Evolutionary conservation across 2,888 invertebrate genomes (phyloP), one percentile per base, ranked within the genome.

Genomic region (Drosophila meridiana): DNA sequence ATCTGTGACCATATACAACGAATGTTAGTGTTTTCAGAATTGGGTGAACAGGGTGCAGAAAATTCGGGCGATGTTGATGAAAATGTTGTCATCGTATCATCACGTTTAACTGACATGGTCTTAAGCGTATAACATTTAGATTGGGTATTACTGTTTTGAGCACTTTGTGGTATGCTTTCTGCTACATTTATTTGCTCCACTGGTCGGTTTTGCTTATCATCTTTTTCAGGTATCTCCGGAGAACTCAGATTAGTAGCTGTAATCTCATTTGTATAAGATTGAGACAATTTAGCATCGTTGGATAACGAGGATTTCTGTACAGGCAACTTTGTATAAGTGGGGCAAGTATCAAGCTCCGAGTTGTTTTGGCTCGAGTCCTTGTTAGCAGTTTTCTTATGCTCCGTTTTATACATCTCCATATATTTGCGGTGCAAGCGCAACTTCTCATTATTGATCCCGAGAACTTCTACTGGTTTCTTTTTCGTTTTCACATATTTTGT

Each of bases 341-440:
- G 57, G 7, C 14, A 26, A 0, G 4, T 0, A 0, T 34, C 52
- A 13, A 63, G 30, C 0, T 60, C 43, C 0, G 59, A 30, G 8
- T 3, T 28, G 2, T 9, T 48, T 20, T 28, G 7, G 32, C 28
- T 59, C 0, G 57, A 55, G 1, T 36, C 28, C 11, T 68, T 74
- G 2, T 45, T 47, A 13, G 36, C 53, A 5, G 77, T 66, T 72
- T 74, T 66, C 28, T 76, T 57, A 57, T 65, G 55, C 69, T 84
- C 57, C 30, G 52, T 45, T 5, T 64, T 55, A 26, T 86, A 80
- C 32, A 69, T 69, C 28, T 73, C 70, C 26, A 81, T 52, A n/a
- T 87, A 85, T 5, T 84, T 62, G 0, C 55, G 69, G 26, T 75
- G 66, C 67, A 61, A 6, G 3, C 50, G 60, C 8, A 32, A 3